phyloP scores from a whole-genome alignment of 1,140 invertebrate genomes.

The Drosophila ohnishii region DNA sequence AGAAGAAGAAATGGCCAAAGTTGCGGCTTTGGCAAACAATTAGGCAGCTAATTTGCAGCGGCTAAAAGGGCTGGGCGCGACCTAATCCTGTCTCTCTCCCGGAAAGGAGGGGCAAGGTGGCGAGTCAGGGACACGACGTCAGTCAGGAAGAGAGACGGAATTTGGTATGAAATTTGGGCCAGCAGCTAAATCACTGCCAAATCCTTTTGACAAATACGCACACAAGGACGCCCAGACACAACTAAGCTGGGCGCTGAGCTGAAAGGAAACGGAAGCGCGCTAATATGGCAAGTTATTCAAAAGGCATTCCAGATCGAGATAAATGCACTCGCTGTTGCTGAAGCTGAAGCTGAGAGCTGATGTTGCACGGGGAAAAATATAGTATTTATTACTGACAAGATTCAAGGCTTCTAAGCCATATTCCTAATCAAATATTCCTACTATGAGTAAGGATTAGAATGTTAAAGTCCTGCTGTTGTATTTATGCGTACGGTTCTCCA shows the following conservation, averaged over 20 bases:
- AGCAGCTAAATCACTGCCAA: constrained; percentile 73
- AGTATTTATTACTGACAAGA: background rate
- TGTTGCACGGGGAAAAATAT: background rate
- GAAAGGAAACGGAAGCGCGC: constrained; percentile 61
- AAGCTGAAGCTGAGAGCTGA: constrained; percentile 6
- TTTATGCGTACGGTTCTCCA: too few species aligned
- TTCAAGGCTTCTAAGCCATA: background rate
- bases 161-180: constrained; percentile 66
- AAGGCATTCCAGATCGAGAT: constrained; percentile 72
- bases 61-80: constrained; percentile 45
- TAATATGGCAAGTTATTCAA: constrained; percentile 81
- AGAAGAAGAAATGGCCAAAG: constrained; percentile 66
- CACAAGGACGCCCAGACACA: constrained; percentile 53
- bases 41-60: constrained; percentile 79
- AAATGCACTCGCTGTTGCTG: constrained; percentile 62
- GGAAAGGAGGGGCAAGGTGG: background rate
- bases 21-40: constrained; percentile 81
- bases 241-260: constrained; percentile 46
- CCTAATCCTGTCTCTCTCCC: constrained; percentile 62
- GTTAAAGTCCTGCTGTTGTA: background rate
- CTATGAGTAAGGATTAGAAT: rapidly evolving
- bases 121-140: constrained; percentile 16
- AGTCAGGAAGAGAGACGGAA: constrained; percentile 29
- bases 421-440: background rate
- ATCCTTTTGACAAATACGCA: constrained; percentile 80